Evolutionary conservation across 2,888 invertebrate genomes (phyloP), one percentile per base, ranked within the genome.

Genomic region (Trissoscelio sp.): DNA sequence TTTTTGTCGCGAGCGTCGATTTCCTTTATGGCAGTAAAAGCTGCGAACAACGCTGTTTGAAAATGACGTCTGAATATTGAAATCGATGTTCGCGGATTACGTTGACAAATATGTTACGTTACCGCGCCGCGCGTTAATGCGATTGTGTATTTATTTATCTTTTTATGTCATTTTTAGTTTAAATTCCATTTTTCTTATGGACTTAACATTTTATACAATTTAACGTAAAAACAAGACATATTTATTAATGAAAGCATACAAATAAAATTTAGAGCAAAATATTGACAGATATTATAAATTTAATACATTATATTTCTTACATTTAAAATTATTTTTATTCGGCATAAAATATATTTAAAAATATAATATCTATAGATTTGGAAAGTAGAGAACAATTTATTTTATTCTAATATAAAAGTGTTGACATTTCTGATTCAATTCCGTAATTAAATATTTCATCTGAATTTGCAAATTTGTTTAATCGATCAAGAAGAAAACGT

Each of bases 21-120:
- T 75, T 69, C 69, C 46, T 64, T 53, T 58, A 62, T 67, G 69
- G 55, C 37, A 62, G 57, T 57, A 64, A 79, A 79, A 58, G 73
- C 67, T 70, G 44, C 55, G 51, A 69, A 58, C 37, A 28, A 34
- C 60, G 64, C 11, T 46, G 66, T 39, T 60, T 46, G 57, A 62
- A 80, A 80, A 74, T 80, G 74, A 69, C 73, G 69, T 74, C 60
- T 67, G 79, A 73, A 79, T 79, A 79, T 79, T 74, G 73, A 80
- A 70, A 80, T 69, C 64, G 75, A 66, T 70, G 75, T 53, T 64
- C 53, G 46, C 2, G 69, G 80, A 80, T 80, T 80, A 70, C 60
- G 42, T 37, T 34, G 67, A 62, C 46, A 48, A 34, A 64, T 62
- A 70, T 55, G 53, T 51, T 55, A 34, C 48, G 39, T 42, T 57